phyloP scores from a whole-genome alignment of 2,888 invertebrate species.

The Xanthia togata region DNA sequence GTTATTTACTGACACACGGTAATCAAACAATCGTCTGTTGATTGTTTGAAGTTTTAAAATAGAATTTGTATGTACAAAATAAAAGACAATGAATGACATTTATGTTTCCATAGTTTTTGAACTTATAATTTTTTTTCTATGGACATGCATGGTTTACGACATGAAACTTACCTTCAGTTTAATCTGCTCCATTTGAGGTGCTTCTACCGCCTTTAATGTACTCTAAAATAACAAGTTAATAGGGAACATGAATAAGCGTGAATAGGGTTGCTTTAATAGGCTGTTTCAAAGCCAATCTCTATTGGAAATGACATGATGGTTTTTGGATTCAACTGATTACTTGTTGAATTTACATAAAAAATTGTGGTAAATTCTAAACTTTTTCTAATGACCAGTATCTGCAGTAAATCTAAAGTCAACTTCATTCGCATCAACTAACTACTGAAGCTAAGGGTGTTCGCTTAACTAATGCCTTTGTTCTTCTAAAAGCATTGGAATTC shows the following conservation, averaged over 20 bases:
- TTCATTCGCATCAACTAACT: slow-evolving; percentile 54
- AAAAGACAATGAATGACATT: slow-evolving; percentile 62
- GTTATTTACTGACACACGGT: slow-evolving; percentile 80
- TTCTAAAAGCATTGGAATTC: slow-evolving; percentile 56
- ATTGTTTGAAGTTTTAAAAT: slow-evolving; percentile 71
- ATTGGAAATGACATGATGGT: slow-evolving; percentile 12
- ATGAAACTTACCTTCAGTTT: slow-evolving; percentile 86
- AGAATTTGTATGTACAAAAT: slow-evolving; percentile 74
- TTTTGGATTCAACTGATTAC: slow-evolving; percentile 45
- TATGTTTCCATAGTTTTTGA: slow-evolving; percentile 57
- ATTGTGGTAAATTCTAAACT: slow-evolving; percentile 3
- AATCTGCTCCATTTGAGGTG: slow-evolving; percentile 80
- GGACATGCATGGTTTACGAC: slow-evolving; percentile 63
- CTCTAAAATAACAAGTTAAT: slow-evolving; percentile 86
- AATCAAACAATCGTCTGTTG: slow-evolving; percentile 70
- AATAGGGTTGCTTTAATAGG: slow-evolving; percentile 67
- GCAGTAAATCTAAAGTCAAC: slow-evolving; percentile 17
- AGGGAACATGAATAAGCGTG: slow-evolving; percentile 79
- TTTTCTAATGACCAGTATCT: slow-evolving; percentile 18
- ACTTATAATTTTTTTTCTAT: slow-evolving; percentile 59
- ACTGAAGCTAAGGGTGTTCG: slow-evolving; percentile 49
- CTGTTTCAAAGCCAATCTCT: slow-evolving; percentile 23
- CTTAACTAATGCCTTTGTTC: slow-evolving; percentile 15
- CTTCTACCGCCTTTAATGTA: slow-evolving; percentile 82
- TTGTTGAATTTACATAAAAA: slow-evolving; percentile 49